These are phyloP conservation scores for Agonopterix arenella DNA, from an alignment of 2,888 invertebrate species.

Conservation along the genomic window DNA sequence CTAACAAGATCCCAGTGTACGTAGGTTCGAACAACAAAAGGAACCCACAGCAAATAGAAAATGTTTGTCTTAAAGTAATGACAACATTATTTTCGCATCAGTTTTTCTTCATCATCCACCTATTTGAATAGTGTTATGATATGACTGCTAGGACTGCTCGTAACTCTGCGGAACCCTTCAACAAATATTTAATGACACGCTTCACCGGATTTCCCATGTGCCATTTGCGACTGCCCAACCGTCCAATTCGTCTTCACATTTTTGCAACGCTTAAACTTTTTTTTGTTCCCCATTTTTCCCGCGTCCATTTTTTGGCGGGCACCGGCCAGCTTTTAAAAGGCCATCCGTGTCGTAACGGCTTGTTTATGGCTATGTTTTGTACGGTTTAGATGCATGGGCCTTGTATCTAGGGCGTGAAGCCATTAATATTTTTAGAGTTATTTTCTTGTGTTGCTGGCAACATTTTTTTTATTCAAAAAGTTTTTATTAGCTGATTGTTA, in stretches of 20 bases:
- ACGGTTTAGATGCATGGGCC: background rate
- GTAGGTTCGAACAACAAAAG: too few species aligned
- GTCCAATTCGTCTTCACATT: slow-evolving; percentile 23
- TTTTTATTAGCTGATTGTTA: too few species aligned
- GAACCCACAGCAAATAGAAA: too few species aligned
- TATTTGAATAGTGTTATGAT: too few species aligned
- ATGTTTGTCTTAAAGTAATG: too few species aligned
- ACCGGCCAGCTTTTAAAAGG: slow-evolving; percentile 41
- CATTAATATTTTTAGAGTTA: too few species aligned
- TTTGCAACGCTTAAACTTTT: slow-evolving; percentile 21
- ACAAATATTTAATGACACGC: background rate
- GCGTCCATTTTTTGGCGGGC: slow-evolving; percentile 25
- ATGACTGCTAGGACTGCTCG: background rate
- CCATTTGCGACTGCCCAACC: slow-evolving; percentile 23
- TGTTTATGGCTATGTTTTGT: slow-evolving; percentile 25
- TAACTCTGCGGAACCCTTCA: background rate
- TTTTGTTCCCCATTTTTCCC: background rate
- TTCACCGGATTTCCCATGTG: slow-evolving; percentile 18
- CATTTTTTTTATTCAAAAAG: too few species aligned
- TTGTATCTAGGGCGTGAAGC: background rate
- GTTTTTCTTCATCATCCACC: too few species aligned
- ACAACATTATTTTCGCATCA: too few species aligned
- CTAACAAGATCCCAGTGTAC: too few species aligned
- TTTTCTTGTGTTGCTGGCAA: too few species aligned
- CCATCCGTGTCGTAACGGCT: slow-evolving; percentile 43